These are phyloP conservation scores for Allygus modestus DNA, from an alignment of 2,888 invertebrate genomes.

Conservation along the genomic window DNA sequence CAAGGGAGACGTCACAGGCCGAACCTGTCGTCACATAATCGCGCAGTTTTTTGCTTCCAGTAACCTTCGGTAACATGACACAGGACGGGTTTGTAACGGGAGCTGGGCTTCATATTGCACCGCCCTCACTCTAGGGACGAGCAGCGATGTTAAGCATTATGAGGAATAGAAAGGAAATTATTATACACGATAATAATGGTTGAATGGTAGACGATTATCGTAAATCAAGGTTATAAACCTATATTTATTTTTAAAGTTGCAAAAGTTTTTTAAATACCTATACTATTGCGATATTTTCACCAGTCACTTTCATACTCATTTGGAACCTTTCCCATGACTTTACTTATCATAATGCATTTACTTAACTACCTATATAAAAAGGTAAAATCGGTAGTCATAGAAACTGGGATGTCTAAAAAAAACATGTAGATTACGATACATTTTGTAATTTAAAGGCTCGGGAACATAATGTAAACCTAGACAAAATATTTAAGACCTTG, in stretches of 20 bases:
- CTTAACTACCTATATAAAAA: too few species aligned
- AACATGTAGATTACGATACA: too few species aligned
- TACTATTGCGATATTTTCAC: too few species aligned
- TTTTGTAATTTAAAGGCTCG: too few species aligned
- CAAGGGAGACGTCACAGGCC: not conserved
- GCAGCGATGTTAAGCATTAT: not conserved
- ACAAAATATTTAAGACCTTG: too few species aligned
- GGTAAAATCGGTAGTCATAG: too few species aligned
- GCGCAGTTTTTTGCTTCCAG: not conserved
- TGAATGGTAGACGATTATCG: not conserved
- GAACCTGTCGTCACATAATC: slow-evolving; percentile 17
- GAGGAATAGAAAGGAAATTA: not conserved
- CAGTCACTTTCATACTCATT: too few species aligned
- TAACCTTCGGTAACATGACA: not conserved
- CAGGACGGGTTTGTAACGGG: not conserved
- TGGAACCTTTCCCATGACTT: too few species aligned
- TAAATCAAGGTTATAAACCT: not conserved
- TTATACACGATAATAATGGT: not conserved
- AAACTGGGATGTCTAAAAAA: too few species aligned
- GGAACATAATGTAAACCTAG: too few species aligned
- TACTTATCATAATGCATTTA: too few species aligned
- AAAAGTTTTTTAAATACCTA: not conserved
- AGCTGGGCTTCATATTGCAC: not conserved
- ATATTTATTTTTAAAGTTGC: not conserved
- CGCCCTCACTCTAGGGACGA: not conserved